A percentile compares a stretch with the other conserved stretches of the same genome.
Evolutionary conservation across 2,113 vertebrate genomes (phyloP).

Genomic region (Strix uralensis): DNA sequence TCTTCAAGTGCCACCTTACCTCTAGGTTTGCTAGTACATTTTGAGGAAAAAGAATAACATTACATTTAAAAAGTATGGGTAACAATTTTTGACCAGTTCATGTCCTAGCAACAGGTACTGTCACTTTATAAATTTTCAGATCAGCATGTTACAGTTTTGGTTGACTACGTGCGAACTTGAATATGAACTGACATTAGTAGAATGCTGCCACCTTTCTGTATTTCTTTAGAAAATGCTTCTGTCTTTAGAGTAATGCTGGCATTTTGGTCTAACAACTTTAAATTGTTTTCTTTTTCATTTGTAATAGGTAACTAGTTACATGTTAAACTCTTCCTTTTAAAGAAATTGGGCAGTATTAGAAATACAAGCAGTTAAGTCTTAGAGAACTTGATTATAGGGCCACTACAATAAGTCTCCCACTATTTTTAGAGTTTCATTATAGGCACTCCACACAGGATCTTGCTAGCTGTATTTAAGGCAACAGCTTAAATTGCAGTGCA

Average conservation of each 20-base stretch:
- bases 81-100: neutral
- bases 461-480: neutral
- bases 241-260: neutral
- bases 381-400: neutral
- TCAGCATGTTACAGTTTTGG: neutral
- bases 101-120: neutral
- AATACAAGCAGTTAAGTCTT: neutral
- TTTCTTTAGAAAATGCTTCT: neutral
- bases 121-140: neutral
- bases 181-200: neutral
- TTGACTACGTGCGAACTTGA: neutral
- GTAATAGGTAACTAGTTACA: neutral
- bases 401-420: neutral
- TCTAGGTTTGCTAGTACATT: neutral
- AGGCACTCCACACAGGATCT: neutral
- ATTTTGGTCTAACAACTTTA: neutral
- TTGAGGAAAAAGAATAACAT: neutral
- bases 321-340: neutral
- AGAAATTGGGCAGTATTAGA: neutral
- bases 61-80: neutral
- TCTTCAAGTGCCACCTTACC: neutral
- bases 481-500: neutral
- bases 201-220: neutral
- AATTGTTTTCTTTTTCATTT: neutral
- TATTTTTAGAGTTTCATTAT: neutral